Percentiles rank a stretch among this genome's conserved stretches.
Conservation (phyloP, 2,113 vertebrate genomes). For the Grantiella picta region DNA sequence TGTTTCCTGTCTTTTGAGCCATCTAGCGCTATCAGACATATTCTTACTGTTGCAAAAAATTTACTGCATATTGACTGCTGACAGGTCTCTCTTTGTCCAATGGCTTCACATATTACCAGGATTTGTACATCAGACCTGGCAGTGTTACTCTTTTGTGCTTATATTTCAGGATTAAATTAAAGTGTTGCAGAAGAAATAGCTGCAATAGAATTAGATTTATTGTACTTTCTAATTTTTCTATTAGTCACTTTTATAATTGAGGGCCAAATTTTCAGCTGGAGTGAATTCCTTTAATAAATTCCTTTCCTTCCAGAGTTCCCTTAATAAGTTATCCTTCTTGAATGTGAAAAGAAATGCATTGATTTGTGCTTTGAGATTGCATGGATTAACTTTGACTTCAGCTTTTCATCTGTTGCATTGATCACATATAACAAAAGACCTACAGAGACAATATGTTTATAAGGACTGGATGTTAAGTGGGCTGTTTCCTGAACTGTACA, state of each 20-base stretch:
- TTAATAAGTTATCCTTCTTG: background rate
- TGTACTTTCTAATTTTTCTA: background rate
- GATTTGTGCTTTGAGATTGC: background rate
- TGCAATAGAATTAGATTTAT: background rate
- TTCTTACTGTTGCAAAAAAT: background rate
- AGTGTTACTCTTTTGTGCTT: background rate
- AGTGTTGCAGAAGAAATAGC: background rate
- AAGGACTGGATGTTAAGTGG: background rate
- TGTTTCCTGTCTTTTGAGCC: background rate
- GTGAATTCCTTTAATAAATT: background rate
- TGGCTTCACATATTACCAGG: background rate
- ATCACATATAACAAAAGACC: background rate
- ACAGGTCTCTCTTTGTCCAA: background rate
- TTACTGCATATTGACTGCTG: background rate
- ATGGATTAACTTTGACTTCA: background rate
- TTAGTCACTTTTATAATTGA: background rate
- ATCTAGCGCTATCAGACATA: background rate
- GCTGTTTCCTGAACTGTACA: background rate
- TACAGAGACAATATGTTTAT: background rate
- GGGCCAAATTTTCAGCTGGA: background rate
- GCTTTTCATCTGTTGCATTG: conserved; percentile 21
- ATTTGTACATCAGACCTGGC: background rate
- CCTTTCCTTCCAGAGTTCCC: background rate
- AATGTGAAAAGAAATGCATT: background rate
- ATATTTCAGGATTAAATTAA: background rate